Conservation (phyloP, 2,888 invertebrate species). For the Boloria selene region DNA sequence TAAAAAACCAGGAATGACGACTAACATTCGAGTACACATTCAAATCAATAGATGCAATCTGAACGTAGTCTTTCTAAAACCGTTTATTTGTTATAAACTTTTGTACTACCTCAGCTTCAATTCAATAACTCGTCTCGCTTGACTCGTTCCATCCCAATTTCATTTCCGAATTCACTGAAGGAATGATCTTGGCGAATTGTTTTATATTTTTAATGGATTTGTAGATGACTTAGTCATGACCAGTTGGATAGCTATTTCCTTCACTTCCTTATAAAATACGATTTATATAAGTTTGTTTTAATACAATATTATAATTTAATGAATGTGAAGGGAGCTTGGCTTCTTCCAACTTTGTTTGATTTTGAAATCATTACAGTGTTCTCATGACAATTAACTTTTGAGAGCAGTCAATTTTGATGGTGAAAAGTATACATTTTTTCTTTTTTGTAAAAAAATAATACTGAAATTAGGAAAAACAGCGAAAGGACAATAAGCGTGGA, state of each 20-base stretch:
- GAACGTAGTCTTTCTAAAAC: slow-evolving; percentile 39
- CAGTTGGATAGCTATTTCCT: slow-evolving; percentile 12
- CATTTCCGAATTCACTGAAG: slow-evolving; percentile 36
- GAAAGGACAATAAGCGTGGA: background rate
- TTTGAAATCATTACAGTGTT: background rate
- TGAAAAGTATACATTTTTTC: background rate
- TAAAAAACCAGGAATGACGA: too few relatives aligned
- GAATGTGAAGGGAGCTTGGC: background rate
- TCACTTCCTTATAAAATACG: background rate
- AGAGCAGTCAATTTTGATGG: too few relatives aligned
- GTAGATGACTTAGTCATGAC: slow-evolving; percentile 6
- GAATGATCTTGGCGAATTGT: slow-evolving; percentile 33
- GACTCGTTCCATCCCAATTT: slow-evolving; percentile 36
- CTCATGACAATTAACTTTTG: too few relatives aligned
- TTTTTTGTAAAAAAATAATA: background rate
- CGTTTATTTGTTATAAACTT: slow-evolving; percentile 44
- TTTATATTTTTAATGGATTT: slow-evolving; percentile 35
- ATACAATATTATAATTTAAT: background rate
- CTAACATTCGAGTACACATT: slow-evolving; percentile 23
- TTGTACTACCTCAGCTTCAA: slow-evolving; percentile 39
- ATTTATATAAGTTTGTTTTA: background rate
- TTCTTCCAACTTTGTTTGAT: background rate
- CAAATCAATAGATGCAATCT: slow-evolving; percentile 42
- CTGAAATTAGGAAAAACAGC: too few relatives aligned
- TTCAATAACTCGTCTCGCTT: slow-evolving; percentile 43